Evolutionary conservation across 64 coral and sea anemone genomes (phyloP).

Genomic region (Trachythela sp.): DNA sequence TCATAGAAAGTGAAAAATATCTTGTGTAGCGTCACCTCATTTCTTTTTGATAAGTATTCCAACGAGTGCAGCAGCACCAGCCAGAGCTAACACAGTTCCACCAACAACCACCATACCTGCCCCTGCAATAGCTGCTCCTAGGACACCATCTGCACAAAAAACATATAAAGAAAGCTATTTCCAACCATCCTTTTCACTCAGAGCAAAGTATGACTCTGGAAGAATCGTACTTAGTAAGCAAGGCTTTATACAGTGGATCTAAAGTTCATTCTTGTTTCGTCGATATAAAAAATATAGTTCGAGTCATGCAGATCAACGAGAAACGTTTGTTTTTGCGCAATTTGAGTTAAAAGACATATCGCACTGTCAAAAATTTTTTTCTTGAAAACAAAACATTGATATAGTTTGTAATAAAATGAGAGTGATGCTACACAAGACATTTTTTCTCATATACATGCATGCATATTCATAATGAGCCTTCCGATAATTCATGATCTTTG

Average conservation of each 20-base stretch:
- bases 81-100: neutral
- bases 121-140: conserved; percentile 6
- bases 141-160: conserved; percentile 11
- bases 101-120: conserved; percentile 14
- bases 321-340: too few relatives aligned
- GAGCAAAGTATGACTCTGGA: neutral
- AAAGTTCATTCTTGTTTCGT: too few relatives aligned
- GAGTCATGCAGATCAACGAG: too few relatives aligned
- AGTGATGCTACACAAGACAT: neutral
- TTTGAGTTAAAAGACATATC: too few relatives aligned
- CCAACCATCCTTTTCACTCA: neutral
- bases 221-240: too few relatives aligned
- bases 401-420: neutral
- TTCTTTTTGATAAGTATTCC: conserved; percentile 12
- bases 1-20: neutral
- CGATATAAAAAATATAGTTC: too few relatives aligned
- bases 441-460: neutral
- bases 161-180: neutral
- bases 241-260: too few relatives aligned
- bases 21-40: neutral
- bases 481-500: neutral
- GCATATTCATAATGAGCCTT: neutral
- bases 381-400: too few relatives aligned
- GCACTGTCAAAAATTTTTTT: too few relatives aligned
- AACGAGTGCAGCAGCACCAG: conserved; percentile 3